Evolutionary conservation across 2,797 vertebrate species (phyloP).

Genomic region (Myotis planiceps): DNA sequence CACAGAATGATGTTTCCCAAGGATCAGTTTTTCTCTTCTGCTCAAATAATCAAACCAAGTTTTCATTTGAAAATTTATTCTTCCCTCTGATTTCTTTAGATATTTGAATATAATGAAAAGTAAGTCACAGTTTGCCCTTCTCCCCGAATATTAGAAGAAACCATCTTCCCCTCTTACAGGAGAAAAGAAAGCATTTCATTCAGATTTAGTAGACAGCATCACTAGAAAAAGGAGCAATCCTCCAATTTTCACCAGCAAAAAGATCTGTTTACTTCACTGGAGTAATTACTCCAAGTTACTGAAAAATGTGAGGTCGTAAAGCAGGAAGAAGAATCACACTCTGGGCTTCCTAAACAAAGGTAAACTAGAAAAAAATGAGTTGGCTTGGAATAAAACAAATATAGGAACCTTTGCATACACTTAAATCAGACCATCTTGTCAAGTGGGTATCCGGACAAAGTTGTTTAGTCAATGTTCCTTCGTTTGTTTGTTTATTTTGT

Average conservation of each 20-base stretch:
- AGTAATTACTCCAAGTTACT: background rate
- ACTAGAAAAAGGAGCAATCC: background rate
- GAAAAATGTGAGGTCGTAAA: background rate
- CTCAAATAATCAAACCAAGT: background rate
- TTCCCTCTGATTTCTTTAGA: background rate
- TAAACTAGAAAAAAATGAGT: background rate
- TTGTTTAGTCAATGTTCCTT: background rate
- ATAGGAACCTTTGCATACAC: background rate
- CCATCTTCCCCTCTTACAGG: fast-evolving
- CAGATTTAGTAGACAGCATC: background rate
- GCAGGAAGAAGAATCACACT: background rate
- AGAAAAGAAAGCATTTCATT: background rate
- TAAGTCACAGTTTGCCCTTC: background rate
- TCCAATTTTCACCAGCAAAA: background rate
- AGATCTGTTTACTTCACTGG: background rate
- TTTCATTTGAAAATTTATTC: background rate
- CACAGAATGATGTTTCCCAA: background rate
- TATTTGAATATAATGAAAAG: background rate
- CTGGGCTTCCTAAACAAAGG: background rate
- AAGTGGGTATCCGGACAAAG: background rate
- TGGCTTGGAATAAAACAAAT: background rate
- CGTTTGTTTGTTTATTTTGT: background rate
- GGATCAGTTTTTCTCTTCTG: background rate
- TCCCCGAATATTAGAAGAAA: background rate
- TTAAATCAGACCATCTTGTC: background rate